Evolutionary conservation across 2,797 vertebrate genomes (phyloP), one percentile per base, ranked within the genome.

Genomic region (Ctenochaetus hawaiiensis): DNA sequence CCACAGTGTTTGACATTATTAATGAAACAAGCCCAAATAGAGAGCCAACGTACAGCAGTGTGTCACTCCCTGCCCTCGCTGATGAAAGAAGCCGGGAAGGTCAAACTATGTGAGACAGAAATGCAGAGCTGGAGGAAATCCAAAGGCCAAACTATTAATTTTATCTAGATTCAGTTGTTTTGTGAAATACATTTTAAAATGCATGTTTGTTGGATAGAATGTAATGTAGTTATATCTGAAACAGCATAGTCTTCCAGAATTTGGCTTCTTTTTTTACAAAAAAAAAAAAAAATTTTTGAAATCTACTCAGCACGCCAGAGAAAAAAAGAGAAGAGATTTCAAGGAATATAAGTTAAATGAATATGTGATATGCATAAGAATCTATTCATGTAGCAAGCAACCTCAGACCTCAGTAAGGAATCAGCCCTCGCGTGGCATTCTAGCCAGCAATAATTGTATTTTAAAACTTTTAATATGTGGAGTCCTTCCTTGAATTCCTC

Each of bases 1-100:
- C 61, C 23, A 30, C 30, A 2, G 70, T 77, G 70, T 87, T 91
- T 79, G 83, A 87, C 85, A 84, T 90, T 85, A 82, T 90, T 93
- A 88, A 92, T 85, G 75, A 82, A 89, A n/a, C 26, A 5, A 83
- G 67, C 60, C 79, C 73, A 74, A 87, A 79, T 58, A 77, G 52
- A 81, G 85, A 88, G 80, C 54, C 68, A 53, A 34, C 81, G 51
- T 78, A 75, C 64, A 71, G 80, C 69, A 26, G 62, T 43, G 56
- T 80, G 75, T 78, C 87, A 75, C 73, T 79, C 57, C 34, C 62
- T 72, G 78, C 64, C 78, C 85, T 83, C 64, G 1, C 77, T 83
- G 69, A 72, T 67, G 68, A 86, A 90, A 83, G 60, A 44, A 64
- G 39, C 43, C 43, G 60, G 47, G 77, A 85, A 90, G 86, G 88